Evolutionary conservation across 2,797 vertebrate genomes (phyloP).

Genomic region (Scomberomorus guttatus): DNA sequence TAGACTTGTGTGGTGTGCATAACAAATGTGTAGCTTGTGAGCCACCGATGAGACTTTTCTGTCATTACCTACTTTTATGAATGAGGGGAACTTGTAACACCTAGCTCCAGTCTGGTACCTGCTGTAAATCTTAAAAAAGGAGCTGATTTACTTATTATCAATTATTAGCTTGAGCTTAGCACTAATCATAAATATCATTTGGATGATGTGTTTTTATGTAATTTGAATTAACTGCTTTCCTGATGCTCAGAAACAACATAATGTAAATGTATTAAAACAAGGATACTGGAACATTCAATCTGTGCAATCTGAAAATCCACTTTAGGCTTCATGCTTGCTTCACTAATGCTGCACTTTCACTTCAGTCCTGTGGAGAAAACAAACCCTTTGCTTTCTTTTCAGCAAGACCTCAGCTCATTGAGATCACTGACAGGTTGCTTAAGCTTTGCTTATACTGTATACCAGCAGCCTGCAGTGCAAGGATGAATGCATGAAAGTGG

Average conservation of each 20-base stretch:
- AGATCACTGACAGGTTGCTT: slow-evolving; percentile 10
- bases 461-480: not conserved
- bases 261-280: not conserved
- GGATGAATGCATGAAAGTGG: slow-evolving; percentile 7
- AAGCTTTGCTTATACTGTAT: not conserved
- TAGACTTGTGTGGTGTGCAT: slow-evolving; percentile 55
- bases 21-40: slow-evolving; percentile 46
- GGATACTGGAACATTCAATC: not conserved
- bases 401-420: not conserved
- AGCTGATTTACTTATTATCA: not conserved
- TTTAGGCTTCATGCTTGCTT: not conserved
- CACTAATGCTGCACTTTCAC: not conserved
- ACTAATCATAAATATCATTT: not conserved
- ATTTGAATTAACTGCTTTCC: not conserved
- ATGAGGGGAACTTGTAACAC: slow-evolving; percentile 24
- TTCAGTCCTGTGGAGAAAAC: not conserved
- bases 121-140: not conserved
- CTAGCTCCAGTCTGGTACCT: not conserved
- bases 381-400: not conserved
- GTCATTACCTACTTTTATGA: slow-evolving; percentile 41
- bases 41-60: slow-evolving; percentile 29
- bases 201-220: not conserved
- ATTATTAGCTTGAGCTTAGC: not conserved
- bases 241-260: not conserved
- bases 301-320: not conserved